Percentiles rank a stretch among this genome's conserved stretches.
Conservation (phyloP, 2,113 vertebrate genomes). For the Atractosteus spatula region DNA sequence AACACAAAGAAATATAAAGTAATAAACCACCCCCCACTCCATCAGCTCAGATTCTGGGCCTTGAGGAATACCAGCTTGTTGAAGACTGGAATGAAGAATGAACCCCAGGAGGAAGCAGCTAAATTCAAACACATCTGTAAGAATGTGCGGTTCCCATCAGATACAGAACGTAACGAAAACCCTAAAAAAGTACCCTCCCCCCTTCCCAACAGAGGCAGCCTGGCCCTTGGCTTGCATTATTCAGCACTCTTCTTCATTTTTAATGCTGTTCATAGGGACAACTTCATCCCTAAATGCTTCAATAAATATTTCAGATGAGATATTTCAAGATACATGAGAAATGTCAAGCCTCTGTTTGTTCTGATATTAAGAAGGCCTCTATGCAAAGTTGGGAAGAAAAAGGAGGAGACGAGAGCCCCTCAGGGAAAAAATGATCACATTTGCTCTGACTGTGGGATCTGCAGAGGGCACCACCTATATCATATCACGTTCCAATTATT, state of each 20-base stretch:
- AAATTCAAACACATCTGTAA: too few species aligned
- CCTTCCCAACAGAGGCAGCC: neutral
- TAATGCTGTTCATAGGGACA: neutral
- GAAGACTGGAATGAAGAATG: too few species aligned
- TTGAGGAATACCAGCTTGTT: too few species aligned
- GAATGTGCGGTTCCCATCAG: too few species aligned
- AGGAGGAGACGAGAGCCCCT: neutral
- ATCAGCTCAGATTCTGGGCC: too few species aligned
- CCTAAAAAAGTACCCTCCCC: too few species aligned
- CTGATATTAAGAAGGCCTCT: neutral
- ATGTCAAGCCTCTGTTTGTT: neutral
- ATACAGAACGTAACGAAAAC: too few species aligned
- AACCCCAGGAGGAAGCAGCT: too few species aligned
- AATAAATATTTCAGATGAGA: neutral
- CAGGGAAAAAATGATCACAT: neutral
- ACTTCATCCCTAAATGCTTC: neutral
- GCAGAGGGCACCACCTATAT: neutral
- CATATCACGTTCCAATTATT: neutral
- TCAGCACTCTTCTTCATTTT: slow-evolving; percentile 4
- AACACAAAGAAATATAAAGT: too few species aligned
- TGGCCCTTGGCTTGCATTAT: neutral
- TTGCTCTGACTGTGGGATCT: slow-evolving; percentile 3
- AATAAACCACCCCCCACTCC: too few species aligned
- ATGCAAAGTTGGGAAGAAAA: neutral
- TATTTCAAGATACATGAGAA: neutral